Conservation (phyloP, 92 coral and sea anemone genomes). For the Epizoanthus ramosus region DNA sequence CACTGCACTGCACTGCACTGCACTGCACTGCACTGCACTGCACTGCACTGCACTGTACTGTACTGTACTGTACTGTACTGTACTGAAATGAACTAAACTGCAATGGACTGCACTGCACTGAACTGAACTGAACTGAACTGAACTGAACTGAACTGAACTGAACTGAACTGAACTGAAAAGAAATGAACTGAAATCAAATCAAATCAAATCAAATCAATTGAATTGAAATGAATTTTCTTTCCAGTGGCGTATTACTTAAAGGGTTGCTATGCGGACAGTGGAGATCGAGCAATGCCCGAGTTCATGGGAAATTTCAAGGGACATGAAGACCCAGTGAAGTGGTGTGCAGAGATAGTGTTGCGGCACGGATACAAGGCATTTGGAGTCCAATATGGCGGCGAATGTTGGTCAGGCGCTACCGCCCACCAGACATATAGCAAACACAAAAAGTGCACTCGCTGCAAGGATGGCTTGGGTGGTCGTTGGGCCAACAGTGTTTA, state of each 20-base stretch:
- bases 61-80: too few relatives aligned
- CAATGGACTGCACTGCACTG: too few relatives aligned
- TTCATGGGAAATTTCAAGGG: slow-evolving; percentile 39
- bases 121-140: too few relatives aligned
- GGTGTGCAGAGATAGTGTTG: slow-evolving; percentile 22
- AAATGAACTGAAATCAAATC: too few relatives aligned
- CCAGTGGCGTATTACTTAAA: slow-evolving; percentile 10
- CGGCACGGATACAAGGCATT: slow-evolving; percentile 26
- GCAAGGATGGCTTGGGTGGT: slow-evolving; percentile 23
- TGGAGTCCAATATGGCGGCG: slow-evolving; percentile 38
- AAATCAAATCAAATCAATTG: background rate
- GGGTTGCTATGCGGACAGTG: slow-evolving; percentile 17
- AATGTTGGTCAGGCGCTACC: slow-evolving; percentile 20
- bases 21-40: too few relatives aligned
- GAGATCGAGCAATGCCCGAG: slow-evolving; percentile 9
- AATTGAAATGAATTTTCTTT: background rate
- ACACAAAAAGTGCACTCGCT: background rate
- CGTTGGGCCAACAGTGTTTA: slow-evolving; percentile 39
- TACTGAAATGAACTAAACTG: too few relatives aligned
- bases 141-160: too few relatives aligned
- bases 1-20: too few relatives aligned
- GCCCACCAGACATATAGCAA: slow-evolving; percentile 18
- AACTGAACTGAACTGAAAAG: too few relatives aligned
- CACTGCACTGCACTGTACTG: too few relatives aligned
- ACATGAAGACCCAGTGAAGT: slow-evolving; percentile 29